These are phyloP conservation scores for Zonitis immaculata DNA, from an alignment of 2,888 invertebrate species.

Conservation along the genomic window DNA sequence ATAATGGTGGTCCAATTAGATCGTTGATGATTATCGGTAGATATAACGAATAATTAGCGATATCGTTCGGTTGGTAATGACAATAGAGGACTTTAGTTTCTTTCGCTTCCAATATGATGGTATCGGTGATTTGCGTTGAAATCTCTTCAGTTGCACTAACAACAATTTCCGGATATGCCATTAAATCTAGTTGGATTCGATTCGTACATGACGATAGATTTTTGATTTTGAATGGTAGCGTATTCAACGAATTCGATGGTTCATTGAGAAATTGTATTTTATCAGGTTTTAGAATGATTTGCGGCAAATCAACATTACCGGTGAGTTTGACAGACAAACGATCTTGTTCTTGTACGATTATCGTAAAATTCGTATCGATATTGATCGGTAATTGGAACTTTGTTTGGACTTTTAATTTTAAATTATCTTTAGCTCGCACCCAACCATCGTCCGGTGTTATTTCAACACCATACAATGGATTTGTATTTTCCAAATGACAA, in stretches of 20 bases:
- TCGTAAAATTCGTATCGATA: constrained; percentile 21
- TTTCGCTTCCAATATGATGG: constrained; percentile 32
- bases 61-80: constrained; percentile 46
- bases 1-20: constrained; percentile 54
- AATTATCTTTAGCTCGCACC: constrained; percentile 27
- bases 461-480: constrained; percentile 26
- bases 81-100: constrained; percentile 39
- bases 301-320: constrained; percentile 54
- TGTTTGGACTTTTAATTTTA: constrained; percentile 28
- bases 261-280: constrained; percentile 51
- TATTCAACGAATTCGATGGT: no score
- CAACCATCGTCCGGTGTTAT: constrained; percentile 31
- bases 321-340: no score
- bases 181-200: constrained; percentile 19
- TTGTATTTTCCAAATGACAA: constrained; percentile 19
- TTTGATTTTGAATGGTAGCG: constrained; percentile 33
- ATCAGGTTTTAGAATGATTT: constrained; percentile 51
- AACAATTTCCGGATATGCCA: constrained; percentile 42
- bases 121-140: constrained; percentile 5
- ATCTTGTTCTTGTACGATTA: constrained; percentile 44
- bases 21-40: constrained; percentile 58
- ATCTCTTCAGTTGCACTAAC: constrained; percentile 32
- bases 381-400: constrained; percentile 20
- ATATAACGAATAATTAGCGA: constrained; percentile 54
- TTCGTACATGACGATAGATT: constrained; percentile 33